phyloP scores from a whole-genome alignment of 2,888 invertebrate species.

The Apantesis nais region DNA sequence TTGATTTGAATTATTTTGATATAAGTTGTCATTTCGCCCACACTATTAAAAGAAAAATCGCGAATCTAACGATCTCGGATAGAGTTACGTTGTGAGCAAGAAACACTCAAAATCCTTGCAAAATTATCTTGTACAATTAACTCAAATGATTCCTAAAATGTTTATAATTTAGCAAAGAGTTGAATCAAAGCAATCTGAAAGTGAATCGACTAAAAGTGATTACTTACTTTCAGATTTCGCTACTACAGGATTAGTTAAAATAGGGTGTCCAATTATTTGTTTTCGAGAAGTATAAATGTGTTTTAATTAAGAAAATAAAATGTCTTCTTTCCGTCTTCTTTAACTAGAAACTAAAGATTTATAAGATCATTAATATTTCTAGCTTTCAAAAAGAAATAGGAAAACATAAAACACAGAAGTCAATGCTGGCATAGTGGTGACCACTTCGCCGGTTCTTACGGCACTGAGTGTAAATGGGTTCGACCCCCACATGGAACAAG shows the following conservation, averaged over 20 bases:
- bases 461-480: too few species aligned
- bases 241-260: neutral
- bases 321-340: neutral
- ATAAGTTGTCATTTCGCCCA: neutral
- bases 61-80: neutral
- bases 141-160: neutral
- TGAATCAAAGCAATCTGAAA: constrained; percentile 8
- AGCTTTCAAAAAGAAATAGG: too few species aligned
- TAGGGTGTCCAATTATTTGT: neutral
- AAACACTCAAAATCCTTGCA: neutral
- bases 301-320: neutral
- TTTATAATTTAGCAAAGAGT: constrained; percentile 44
- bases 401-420: too few species aligned
- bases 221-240: constrained; percentile 39
- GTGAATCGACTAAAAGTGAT: constrained; percentile 55
- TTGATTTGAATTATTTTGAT: too few species aligned
- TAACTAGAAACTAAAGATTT: too few species aligned
- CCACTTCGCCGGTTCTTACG: too few species aligned
- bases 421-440: too few species aligned
- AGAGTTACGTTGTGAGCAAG: neutral
- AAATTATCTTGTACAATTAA: neutral
- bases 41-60: neutral
- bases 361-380: too few species aligned
- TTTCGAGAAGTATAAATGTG: neutral
- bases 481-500: too few species aligned